A percentile compares a stretch with the other conserved stretches of the same genome.
phyloP scores from a whole-genome alignment of 1,140 invertebrate genomes.

The Monomorium pharaonis region DNA sequence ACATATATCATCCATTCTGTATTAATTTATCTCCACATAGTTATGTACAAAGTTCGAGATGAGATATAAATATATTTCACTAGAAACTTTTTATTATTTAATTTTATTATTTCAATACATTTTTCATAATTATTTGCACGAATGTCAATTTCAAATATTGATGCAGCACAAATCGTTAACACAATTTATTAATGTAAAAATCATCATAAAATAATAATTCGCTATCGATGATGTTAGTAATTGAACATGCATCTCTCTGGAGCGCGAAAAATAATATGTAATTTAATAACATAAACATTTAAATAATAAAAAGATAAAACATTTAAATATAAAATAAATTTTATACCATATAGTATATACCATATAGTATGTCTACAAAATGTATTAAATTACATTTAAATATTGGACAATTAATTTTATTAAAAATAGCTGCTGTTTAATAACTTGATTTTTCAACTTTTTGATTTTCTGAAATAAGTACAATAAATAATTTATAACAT shows the following conservation, averaged over 20 bases:
- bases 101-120: not conserved
- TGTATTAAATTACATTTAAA: not conserved
- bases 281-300: not conserved
- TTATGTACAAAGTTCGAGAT: not conserved
- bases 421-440: not conserved
- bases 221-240: not conserved
- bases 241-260: not conserved
- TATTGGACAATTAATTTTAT: not conserved
- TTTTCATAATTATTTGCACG: not conserved
- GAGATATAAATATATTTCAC: not conserved
- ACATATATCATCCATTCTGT: constrained; percentile 65
- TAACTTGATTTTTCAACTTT: not conserved
- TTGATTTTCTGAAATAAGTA: not conserved
- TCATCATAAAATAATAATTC: not conserved
- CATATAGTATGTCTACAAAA: too few species aligned
- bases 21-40: not conserved
- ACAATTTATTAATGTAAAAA: not conserved
- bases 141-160: not conserved
- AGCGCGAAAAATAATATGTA: not conserved
- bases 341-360: not conserved
- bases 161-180: not conserved
- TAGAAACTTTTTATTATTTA: constrained; percentile 1
- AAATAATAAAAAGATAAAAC: too few species aligned
- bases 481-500: constrained; percentile 5
- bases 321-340: too few species aligned